Base-by-base conservation (phyloP, 1,140 invertebrate species). In the Pachypeltis micranthus region DNA sequence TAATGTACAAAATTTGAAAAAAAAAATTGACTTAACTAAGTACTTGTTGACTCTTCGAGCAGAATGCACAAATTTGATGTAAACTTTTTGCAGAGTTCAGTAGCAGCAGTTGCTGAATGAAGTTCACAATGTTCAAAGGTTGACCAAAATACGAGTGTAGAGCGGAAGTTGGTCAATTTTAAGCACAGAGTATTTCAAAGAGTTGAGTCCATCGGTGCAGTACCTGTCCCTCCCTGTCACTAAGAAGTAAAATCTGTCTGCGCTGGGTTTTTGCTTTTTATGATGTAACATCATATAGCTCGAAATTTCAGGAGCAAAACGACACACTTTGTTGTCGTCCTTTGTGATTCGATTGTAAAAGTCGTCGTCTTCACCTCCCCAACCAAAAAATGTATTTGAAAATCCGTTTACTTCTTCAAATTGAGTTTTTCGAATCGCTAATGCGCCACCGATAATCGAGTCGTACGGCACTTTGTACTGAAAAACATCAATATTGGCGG, bases 301-400 rank as follows among this genome's bases (percentile, higher is more conserved):
- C 61, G 87, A 86, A 23, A 86, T 76, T 19, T 80, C 73, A 24
- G 87, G 83, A 59, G 83, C 80, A 75, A 90, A 90, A 66, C 88
- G 79, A 65, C 80, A 83, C 14, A 88, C 76, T 68, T 79, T 74
- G 16, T 83, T 72, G 25, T 79, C 74, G 65, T 77, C 71, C 44
- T 72, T 68, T 26, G 76, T 70, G 34, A 88, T 71, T 39, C 86
- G 74, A 39, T 72, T 75, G 68, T 65, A 74, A 69, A 70, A 69
- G 74, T 97, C 93, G 77, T 95, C 92, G 75, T 94, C 90, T 77
- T 94, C 90, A 39, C 87, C 90, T 62, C 83, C 89, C 88, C 87
- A 92, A 0, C 89, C 91, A 78, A 83, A 91, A 75, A 88, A 95
- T 25, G 83, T 74, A 76, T 95, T 96, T 14, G 90, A 91, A 80